Conservation (phyloP, 2,797 vertebrate species). For the Xenentodon cancila region DNA sequence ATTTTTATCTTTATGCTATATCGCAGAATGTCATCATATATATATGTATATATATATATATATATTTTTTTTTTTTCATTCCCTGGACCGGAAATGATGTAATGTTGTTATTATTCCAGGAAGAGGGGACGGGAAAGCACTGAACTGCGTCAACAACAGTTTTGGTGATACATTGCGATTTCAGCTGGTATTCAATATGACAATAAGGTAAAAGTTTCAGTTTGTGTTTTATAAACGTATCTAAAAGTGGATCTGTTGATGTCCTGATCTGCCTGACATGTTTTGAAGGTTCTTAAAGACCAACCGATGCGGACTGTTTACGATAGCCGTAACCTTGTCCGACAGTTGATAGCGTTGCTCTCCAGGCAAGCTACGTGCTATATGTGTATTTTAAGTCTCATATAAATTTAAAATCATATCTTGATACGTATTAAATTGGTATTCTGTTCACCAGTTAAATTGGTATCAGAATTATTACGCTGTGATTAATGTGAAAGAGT, state of each 20-base stretch:
- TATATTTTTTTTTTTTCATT: no score
- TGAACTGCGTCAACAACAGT: constrained; percentile 85
- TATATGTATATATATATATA: no score
- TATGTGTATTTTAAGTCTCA: constrained; percentile 9
- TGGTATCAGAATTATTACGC: not conserved
- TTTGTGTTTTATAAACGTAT: constrained; percentile 8
- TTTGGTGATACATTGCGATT: constrained; percentile 57
- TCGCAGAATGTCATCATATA: no score
- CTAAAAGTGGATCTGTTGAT: not conserved
- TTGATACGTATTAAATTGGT: not conserved
- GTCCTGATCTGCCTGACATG: not conserved
- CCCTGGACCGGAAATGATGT: constrained; percentile 79
- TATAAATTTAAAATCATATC: not conserved
- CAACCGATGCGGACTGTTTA: constrained; percentile 54
- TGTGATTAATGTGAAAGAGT: not conserved
- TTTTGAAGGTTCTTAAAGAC: constrained; percentile 9
- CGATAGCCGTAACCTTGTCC: constrained; percentile 66
- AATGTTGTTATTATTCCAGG: constrained; percentile 83
- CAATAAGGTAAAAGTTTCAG: constrained; percentile 66
- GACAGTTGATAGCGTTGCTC: constrained; percentile 36
- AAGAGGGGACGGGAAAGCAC: constrained; percentile 74
- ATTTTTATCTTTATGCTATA: no score
- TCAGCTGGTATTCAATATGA: constrained; percentile 55
- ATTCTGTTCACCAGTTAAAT: not conserved
- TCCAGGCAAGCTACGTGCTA: constrained; percentile 12